phyloP scores from a whole-genome alignment of 2,113 vertebrate genomes.

The Coryphaenoides rupestris region DNA sequence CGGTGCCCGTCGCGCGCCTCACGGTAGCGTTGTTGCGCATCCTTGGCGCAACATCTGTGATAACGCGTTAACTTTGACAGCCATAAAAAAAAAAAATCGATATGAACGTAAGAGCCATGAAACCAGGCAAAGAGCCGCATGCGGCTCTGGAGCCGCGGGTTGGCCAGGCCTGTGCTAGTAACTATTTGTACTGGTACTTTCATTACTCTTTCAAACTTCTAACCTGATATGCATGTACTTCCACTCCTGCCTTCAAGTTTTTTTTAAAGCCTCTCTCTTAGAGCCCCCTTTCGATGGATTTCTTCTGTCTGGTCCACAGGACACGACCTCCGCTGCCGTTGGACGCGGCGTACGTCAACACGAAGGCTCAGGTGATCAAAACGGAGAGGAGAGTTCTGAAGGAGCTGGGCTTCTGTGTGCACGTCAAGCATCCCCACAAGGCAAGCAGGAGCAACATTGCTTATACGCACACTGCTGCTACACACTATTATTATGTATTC shows the following conservation, averaged over 20 bases:
- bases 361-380: constrained; percentile 85
- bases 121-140: too few relatives aligned
- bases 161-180: too few relatives aligned
- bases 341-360: constrained; percentile 81
- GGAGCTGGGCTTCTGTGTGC: constrained; percentile 87
- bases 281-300: background rate
- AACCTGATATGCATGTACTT: background rate
- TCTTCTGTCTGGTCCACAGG: constrained; percentile 43
- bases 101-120: too few relatives aligned
- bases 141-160: too few relatives aligned
- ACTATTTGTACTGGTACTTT: too few relatives aligned
- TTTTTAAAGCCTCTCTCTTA: background rate
- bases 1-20: too few relatives aligned
- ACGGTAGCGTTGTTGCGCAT: too few relatives aligned
- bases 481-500: too few relatives aligned
- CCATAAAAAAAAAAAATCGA: too few relatives aligned
- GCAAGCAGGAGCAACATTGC: constrained; percentile 46
- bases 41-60: too few relatives aligned
- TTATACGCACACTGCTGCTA: background rate
- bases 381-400: constrained; percentile 82
- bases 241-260: background rate
- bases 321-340: constrained; percentile 75
- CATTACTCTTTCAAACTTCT: too few relatives aligned
- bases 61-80: too few relatives aligned
- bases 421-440: constrained; percentile 87